These are phyloP conservation scores for Hemitrygon akajei DNA, from an alignment of 2,797 vertebrate species.

Conservation along the genomic window DNA sequence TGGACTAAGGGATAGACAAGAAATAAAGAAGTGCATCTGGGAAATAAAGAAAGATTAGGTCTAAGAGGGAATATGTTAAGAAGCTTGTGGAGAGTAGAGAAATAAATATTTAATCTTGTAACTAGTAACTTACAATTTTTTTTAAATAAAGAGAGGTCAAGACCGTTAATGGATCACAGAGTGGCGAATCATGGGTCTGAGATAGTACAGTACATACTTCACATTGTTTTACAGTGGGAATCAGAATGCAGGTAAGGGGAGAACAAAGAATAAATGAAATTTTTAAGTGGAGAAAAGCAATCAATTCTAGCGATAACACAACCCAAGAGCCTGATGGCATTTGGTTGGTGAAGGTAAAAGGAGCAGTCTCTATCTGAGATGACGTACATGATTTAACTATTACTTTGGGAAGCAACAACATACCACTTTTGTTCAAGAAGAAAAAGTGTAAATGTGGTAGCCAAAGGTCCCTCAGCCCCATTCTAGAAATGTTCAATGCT, in stretches of 20 bases:
- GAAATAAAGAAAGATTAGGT: not conserved
- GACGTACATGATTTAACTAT: not conserved
- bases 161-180: no score
- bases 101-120: not conserved
- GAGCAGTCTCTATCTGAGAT: not conserved
- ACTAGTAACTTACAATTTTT: not conserved
- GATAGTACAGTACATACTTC: no score
- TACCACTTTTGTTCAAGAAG: not conserved
- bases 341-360: not conserved
- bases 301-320: not conserved
- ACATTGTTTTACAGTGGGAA: no score
- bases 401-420: not conserved
- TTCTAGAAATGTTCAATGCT: not conserved
- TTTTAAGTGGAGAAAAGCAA: not conserved
- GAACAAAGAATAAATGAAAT: no score
- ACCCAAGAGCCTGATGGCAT: not conserved
- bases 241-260: no score
- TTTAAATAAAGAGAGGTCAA: no score
- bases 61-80: not conserved
- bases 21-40: not conserved
- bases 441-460: not conserved
- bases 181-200: no score
- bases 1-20: no score
- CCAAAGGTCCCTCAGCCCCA: not conserved
- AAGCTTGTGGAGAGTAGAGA: not conserved